Percentiles rank a stretch among this genome's conserved stretches.
Conservation (phyloP, 2,113 vertebrate genomes). For the Pogonocichla stellata region DNA sequence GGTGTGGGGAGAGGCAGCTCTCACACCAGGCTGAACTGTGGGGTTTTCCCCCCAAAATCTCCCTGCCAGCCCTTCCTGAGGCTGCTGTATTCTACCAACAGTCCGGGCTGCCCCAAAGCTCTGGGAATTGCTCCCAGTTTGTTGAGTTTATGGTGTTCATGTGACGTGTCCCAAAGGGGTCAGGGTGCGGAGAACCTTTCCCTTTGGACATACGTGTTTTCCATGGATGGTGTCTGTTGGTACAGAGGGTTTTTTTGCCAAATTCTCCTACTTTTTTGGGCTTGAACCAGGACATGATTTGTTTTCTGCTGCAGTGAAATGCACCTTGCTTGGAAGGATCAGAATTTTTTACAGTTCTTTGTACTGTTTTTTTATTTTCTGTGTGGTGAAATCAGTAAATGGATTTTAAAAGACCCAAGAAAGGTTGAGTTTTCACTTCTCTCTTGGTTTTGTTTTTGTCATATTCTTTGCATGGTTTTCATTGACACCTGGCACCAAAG, state of each 20-base stretch:
- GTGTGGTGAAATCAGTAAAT: constrained; percentile 38
- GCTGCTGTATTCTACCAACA: rapidly evolving
- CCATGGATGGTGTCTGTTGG: neutral
- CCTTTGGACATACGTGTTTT: rapidly evolving
- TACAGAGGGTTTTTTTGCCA: neutral
- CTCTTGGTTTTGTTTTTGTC: neutral
- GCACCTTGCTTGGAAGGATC: constrained; percentile 22
- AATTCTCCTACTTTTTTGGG: neutral
- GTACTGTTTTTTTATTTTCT: neutral
- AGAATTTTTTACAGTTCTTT: constrained; percentile 26
- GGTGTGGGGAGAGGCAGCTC: neutral
- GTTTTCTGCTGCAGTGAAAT: neutral
- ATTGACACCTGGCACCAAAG: rapidly evolving
- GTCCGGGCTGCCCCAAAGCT: rapidly evolving
- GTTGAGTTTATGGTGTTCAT: neutral
- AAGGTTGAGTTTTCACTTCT: neutral
- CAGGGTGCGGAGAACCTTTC: rapidly evolving
- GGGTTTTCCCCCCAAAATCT: neutral
- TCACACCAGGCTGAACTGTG: neutral
- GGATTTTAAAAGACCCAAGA: neutral
- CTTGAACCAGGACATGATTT: neutral
- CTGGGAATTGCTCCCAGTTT: neutral
- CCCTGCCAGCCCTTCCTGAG: rapidly evolving
- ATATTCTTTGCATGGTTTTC: rapidly evolving
- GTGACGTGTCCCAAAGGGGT: neutral